phyloP scores from a whole-genome alignment of 2,888 invertebrate species.

The Archips crataeganus region DNA sequence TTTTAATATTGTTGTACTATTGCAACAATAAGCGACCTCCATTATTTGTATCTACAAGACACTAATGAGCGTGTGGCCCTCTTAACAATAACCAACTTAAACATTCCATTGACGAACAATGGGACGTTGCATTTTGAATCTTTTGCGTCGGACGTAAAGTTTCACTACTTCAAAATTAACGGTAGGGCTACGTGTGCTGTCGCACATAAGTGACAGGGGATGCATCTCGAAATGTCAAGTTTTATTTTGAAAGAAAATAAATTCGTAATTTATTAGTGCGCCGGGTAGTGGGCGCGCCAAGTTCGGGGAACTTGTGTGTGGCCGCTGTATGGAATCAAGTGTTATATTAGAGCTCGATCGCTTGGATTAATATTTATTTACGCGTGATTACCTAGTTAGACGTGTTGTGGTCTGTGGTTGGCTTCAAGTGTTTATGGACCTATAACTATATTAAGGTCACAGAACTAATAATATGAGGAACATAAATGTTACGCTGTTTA shows the following conservation, averaged over 20 bases:
- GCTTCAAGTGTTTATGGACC: constrained; percentile 4
- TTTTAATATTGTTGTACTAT: constrained; percentile 82
- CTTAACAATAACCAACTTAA: constrained; percentile 58
- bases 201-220: constrained; percentile 76
- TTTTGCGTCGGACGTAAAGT: constrained; percentile 4
- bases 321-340: constrained; percentile 53
- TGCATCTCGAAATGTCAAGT: constrained; percentile 75
- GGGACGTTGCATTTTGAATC: constrained; percentile 12
- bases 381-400: constrained; percentile 41
- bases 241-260: constrained; percentile 80
- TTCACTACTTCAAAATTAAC: constrained; percentile 32
- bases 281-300: constrained; percentile 55
- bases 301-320: constrained; percentile 70
- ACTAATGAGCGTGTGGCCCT: constrained; percentile 83
- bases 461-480: too few species aligned
- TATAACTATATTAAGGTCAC: too few species aligned
- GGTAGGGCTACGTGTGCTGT: constrained; percentile 35
- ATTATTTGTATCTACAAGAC: constrained; percentile 72
- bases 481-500: too few species aligned
- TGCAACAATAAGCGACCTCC: constrained; percentile 67
- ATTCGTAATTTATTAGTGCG: constrained; percentile 75
- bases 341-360: constrained; percentile 66
- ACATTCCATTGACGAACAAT: neutral
- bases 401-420: constrained; percentile 9
- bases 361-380: constrained; percentile 41